A percentile compares a stretch with the other conserved stretches of the same genome.
phyloP scores from a whole-genome alignment of 2,113 vertebrate species.

The Chaetodon auriga region DNA sequence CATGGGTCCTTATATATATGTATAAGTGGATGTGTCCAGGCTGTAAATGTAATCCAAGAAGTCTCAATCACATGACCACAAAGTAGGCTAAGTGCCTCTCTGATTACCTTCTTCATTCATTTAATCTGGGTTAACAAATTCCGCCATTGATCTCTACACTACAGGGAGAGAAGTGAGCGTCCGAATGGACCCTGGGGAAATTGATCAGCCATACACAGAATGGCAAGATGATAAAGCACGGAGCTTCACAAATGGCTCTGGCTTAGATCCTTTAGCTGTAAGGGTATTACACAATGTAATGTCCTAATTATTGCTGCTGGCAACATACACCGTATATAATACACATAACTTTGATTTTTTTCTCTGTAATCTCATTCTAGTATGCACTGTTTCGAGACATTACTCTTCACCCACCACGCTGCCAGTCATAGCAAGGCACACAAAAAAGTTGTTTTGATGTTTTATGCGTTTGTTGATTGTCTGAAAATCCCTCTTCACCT shows the following conservation, averaged over 20 bases:
- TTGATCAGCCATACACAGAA: constrained; percentile 36
- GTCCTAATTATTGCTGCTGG: constrained; percentile 47
- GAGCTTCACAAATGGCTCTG: constrained; percentile 37
- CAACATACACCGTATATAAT: not conserved
- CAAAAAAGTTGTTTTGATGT: constrained; percentile 3
- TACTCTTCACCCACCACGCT: not conserved
- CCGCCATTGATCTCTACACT: constrained; percentile 57
- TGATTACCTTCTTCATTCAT: constrained; percentile 52
- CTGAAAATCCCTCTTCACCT: constrained; percentile 44
- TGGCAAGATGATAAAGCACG: constrained; percentile 45
- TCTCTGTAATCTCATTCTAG: constrained; percentile 2
- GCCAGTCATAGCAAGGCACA: not conserved
- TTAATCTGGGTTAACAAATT: constrained; percentile 66
- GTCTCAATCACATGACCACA: constrained; percentile 6
- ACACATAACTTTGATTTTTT: not conserved
- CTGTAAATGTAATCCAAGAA: constrained; percentile 39
- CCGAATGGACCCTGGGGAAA: constrained; percentile 49
- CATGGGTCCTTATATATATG: constrained; percentile 13
- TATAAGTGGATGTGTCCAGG: not conserved
- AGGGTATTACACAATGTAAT: constrained; percentile 22
- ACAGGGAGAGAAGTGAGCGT: constrained; percentile 20
- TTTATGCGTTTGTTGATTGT: constrained; percentile 42
- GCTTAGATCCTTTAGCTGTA: constrained; percentile 31
- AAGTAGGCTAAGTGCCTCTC: constrained; percentile 41
- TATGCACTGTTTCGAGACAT: not conserved